Evolutionary conservation across 2,113 vertebrate genomes (phyloP).

Genomic region (Ptilorrhoa leucosticta): DNA sequence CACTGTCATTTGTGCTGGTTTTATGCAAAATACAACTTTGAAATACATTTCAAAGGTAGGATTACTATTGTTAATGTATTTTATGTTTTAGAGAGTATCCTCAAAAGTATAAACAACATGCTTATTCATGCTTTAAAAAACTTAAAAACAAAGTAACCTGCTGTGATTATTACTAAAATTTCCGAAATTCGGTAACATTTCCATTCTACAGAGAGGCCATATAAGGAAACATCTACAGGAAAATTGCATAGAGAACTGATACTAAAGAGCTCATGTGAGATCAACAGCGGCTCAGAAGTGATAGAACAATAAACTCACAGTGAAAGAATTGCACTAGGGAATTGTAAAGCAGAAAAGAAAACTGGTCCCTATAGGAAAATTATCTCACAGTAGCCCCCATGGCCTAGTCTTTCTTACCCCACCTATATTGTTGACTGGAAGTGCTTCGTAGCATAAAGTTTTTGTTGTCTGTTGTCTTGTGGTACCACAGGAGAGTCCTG

Average conservation of each 20-base stretch:
- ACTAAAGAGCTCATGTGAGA: background rate
- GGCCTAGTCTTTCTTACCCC: background rate
- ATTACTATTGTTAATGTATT: background rate
- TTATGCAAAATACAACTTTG: background rate
- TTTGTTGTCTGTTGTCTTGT: background rate
- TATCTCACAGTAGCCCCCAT: background rate
- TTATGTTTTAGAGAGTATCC: background rate
- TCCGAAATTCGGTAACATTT: background rate
- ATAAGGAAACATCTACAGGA: background rate
- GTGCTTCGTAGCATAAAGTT: background rate
- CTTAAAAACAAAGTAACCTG: background rate
- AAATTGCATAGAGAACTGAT: background rate
- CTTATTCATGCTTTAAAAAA: background rate
- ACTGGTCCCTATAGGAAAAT: background rate
- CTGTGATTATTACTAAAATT: background rate
- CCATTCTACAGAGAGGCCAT: background rate
- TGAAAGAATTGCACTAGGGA: background rate
- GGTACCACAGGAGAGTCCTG: background rate
- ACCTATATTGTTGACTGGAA: background rate
- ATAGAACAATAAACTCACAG: background rate
- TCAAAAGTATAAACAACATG: background rate
- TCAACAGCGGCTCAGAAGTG: background rate
- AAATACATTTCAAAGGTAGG: background rate
- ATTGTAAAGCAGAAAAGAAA: background rate
- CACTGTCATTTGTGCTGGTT: background rate